phyloP scores from a whole-genome alignment of 1,140 invertebrate genomes.

The Drosophila neocordata region DNA sequence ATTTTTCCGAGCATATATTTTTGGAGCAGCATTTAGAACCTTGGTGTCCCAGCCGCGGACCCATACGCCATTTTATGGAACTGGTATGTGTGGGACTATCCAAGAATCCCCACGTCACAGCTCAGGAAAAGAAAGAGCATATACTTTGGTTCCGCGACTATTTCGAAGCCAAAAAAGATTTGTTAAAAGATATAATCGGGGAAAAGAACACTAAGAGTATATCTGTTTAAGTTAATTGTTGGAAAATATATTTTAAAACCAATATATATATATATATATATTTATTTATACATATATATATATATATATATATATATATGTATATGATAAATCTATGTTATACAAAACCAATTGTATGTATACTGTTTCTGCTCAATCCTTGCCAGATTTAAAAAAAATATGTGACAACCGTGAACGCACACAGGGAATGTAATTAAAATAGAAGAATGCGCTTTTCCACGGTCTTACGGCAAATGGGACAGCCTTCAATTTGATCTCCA shows the following conservation, averaged over 20 bases:
- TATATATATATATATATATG: constrained; percentile 37
- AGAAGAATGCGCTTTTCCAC: constrained; percentile 97
- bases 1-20: constrained; percentile 97
- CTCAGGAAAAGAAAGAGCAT: constrained; percentile 94
- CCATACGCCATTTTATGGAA: constrained; percentile 98
- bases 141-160: constrained; percentile 97
- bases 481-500: constrained; percentile 97
- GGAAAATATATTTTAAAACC: constrained; percentile 68
- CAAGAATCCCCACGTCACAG: constrained; percentile 96
- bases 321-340: constrained; percentile 41
- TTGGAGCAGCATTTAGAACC: constrained; percentile 92
- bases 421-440: constrained; percentile 85
- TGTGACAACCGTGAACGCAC: constrained; percentile 11
- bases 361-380: constrained; percentile 12
- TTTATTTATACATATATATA: constrained; percentile 10
- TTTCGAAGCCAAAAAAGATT: constrained; percentile 91
- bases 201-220: constrained; percentile 41
- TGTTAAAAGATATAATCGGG: constrained; percentile 84
- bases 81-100: constrained; percentile 96
- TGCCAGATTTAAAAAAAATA: constrained; percentile 46
- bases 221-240: constrained; percentile 65
- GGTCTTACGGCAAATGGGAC: constrained; percentile 97
- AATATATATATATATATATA: constrained; percentile 31
- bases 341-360: constrained; percentile 24
- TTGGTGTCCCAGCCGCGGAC: constrained; percentile 95